Conservation (phyloP, 2,888 invertebrate species). For the Brassicogethes aeneus region DNA sequence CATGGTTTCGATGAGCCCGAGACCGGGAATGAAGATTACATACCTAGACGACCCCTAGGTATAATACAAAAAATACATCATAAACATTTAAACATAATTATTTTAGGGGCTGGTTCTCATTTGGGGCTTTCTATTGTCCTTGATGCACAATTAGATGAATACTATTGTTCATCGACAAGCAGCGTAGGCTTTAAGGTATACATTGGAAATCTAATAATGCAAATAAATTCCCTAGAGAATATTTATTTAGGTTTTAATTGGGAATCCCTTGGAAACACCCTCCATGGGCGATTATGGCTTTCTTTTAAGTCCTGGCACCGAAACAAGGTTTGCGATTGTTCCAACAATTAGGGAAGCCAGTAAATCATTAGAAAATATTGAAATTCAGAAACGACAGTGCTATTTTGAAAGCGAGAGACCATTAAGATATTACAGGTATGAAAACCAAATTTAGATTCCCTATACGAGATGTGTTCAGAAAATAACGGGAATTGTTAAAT, state of each 20-base stretch:
- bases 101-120: slow-evolving; percentile 59
- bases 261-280: slow-evolving; percentile 74
- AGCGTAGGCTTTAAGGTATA: slow-evolving; percentile 63
- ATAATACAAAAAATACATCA: slow-evolving; percentile 2
- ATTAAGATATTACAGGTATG: slow-evolving; percentile 52
- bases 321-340: slow-evolving; percentile 58
- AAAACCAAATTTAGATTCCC: no score
- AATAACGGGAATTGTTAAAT: no score
- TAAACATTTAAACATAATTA: no score
- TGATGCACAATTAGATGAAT: slow-evolving; percentile 62
- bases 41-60: slow-evolving; percentile 31
- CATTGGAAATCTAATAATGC: no score
- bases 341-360: slow-evolving; percentile 62
- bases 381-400: slow-evolving; percentile 56
- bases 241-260: slow-evolving; percentile 67
- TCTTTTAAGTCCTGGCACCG: slow-evolving; percentile 61
- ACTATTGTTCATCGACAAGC: slow-evolving; percentile 72
- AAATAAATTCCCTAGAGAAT: no score
- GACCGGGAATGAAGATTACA: slow-evolving; percentile 17
- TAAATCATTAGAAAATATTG: slow-evolving; percentile 48
- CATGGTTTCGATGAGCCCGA: slow-evolving; percentile 49
- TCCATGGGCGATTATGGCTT: slow-evolving; percentile 70
- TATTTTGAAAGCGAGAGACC: slow-evolving; percentile 64
- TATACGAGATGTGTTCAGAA: no score
- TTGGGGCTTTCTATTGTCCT: slow-evolving; percentile 64